Percentiles rank a stretch among this genome's conserved stretches.
These are phyloP conservation scores for Drosophila nr. medialis DNA, from an alignment of 2,888 invertebrate genomes.

Conservation along the genomic window DNA sequence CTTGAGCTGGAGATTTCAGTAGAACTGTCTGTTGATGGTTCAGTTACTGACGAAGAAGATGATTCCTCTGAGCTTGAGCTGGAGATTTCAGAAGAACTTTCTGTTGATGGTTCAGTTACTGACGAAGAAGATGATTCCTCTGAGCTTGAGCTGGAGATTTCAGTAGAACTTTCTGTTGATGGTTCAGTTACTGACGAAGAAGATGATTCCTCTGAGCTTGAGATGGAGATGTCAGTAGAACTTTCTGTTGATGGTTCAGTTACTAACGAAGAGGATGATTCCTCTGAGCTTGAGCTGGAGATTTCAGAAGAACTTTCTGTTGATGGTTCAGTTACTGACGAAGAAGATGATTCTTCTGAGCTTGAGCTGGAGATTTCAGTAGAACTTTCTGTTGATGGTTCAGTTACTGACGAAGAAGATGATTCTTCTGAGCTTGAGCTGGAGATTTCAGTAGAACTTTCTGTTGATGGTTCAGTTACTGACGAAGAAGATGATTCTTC, in stretches of 20 bases:
- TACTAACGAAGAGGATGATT: neutral
- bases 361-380: neutral
- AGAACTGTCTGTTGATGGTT: neutral
- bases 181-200: slow-evolving; percentile 11
- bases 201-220: neutral
- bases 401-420: neutral
- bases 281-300: neutral
- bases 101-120: slow-evolving; percentile 1
- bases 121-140: neutral
- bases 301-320: slow-evolving; percentile 10
- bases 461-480: neutral
- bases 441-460: neutral
- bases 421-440: neutral
- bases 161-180: slow-evolving; percentile 13
- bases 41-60: slow-evolving; percentile 1
- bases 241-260: slow-evolving; percentile 1
- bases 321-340: neutral
- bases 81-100: slow-evolving; percentile 1
- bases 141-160: neutral
- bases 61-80: neutral
- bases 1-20: slow-evolving; percentile 6
- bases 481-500: neutral
- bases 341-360: slow-evolving; percentile 2
- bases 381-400: slow-evolving; percentile 4
- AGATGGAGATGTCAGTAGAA: slow-evolving; percentile 7